Base-by-base conservation (phyloP, 2,888 invertebrate species). In the Noctua pronuba region DNA sequence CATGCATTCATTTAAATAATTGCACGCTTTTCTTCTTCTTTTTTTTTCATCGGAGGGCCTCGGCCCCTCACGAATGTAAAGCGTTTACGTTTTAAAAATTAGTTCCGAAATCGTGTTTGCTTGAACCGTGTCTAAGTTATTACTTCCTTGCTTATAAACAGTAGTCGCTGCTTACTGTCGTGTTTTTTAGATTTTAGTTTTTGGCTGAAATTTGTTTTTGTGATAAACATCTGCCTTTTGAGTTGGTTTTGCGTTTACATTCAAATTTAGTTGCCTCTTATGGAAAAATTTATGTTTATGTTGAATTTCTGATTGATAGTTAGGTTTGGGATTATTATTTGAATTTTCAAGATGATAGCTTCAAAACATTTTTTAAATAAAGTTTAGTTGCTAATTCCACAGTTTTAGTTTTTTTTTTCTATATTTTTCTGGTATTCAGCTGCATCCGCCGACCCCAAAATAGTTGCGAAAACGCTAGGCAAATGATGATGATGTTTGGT, bases 1-100 rank as follows among this genome's bases (percentile, higher is more conserved):
- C 67, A 83, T 79, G 87, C 86, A 88, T 87, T 87, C 71, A 88
- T 88, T 86, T 86, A 87, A 87, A 88, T 88, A 88, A 88, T 88
- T 84, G 89, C 84, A 87, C 75, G 67, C n/a, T 73, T 82, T 64
- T 75, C 62, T 75, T 75, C 76, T 79, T 70, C n/a, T 82, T 65
- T 66, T 71, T 66, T 71, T 83, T 75, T 35, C 55, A 38, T 46
- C 44, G 55, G 38, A 73, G 69, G 73, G 69, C 35, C 35, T 44
- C 72, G 24, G 58, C 73, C 83, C 79, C 86, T 79, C 72, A 65
- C 68, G 72, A 79, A 80, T 69, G 55, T 67, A 77, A 73, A 77
- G 65, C 77, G 75, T 88, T 85, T 79, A 78, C 79, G 79, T 83
- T 88, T 85, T 83, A 83, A 87, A 88, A 87, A 80, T 87, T 85